Evolutionary conservation across 2,797 vertebrate genomes (phyloP), one percentile per base, ranked within the genome.

Genomic region (Tinamus major): DNA sequence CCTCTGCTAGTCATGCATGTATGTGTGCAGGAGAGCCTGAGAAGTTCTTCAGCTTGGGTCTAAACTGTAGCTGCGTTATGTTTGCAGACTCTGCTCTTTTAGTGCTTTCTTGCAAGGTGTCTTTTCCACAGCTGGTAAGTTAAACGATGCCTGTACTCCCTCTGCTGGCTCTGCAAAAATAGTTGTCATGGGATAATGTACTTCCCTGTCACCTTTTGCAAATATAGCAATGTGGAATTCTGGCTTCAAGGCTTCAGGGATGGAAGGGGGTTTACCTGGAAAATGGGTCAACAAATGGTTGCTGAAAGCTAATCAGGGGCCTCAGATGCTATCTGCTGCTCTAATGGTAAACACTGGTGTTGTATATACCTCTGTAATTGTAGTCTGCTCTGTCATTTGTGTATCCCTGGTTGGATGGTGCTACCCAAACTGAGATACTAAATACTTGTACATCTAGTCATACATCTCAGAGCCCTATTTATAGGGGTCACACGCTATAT

Each of bases 61-160:
- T 80, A 85, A 92, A 64, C 48, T 35, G 10, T 19, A 86, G 33
- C 18, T 1, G 5, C 86, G 61, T 92, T 94, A 91, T 58, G 64
- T 82, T 94, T 95, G 63, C 85, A 90, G 83, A 59, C 74, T 4
- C 63, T 63, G 85, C 61, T 85, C 71, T 91, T 87, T 69, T n/a
- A 64, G 48, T 74, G 56, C 88, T 91, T 96, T 91, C 88, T 86
- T 90, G 42, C 56, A 82, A 89, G 90, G 78, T 95, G 86, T 95
- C 89, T 94, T 91, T 95, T 96, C 85, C 91, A 84, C 41, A 68
- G 78, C 87, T 86, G 74, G 81, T 95, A 86, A 89, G 75, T 88
- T 94, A 96, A 95, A 95, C 86, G 92, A 96, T 95, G 95, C 86
- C 78, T 94, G 91, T 77, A 95, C 96, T 96, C 96, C 96, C 96